Percentiles rank a stretch among this genome's conserved stretches.
Conservation (phyloP, 2,113 vertebrate genomes). For the Ondatra zibethicus region DNA sequence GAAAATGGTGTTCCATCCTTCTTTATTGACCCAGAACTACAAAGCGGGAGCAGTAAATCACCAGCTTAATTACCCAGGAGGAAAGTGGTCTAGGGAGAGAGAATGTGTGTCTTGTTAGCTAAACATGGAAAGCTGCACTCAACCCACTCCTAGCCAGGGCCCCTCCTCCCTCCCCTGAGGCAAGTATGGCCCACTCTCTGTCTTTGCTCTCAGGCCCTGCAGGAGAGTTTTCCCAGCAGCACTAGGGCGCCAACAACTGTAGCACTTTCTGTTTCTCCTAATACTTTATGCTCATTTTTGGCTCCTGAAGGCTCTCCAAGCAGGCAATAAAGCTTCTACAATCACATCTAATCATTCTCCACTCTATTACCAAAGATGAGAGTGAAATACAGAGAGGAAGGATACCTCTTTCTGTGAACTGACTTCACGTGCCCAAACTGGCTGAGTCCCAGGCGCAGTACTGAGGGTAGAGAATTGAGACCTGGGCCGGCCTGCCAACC, state of each 20-base stretch:
- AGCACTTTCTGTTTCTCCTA: conserved; percentile 31
- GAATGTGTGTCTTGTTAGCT: background rate
- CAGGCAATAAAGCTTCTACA: conserved; percentile 17
- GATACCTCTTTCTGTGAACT: too few relatives aligned
- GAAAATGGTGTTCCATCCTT: conserved; percentile 25
- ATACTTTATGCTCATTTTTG: conserved; percentile 13
- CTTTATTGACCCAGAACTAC: conserved; percentile 54
- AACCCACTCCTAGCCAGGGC: background rate
- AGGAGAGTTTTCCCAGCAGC: background rate
- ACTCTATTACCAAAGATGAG: conserved; percentile 31
- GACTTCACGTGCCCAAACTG: too few relatives aligned
- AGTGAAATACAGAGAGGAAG: conserved; percentile 44
- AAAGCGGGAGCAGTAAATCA: background rate
- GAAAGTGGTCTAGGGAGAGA: background rate
- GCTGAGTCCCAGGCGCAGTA: background rate
- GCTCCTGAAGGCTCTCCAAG: background rate
- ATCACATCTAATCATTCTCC: conserved; percentile 23
- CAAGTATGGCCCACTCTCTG: background rate
- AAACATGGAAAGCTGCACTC: background rate
- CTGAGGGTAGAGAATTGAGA: background rate
- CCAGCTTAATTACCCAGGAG: background rate
- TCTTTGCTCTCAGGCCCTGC: background rate
- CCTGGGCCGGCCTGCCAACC: background rate
- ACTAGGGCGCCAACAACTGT: background rate
- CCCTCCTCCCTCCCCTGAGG: too few relatives aligned